Evolutionary conservation across 2,113 vertebrate species (phyloP).

Genomic region (Xyliphius kryptos): DNA sequence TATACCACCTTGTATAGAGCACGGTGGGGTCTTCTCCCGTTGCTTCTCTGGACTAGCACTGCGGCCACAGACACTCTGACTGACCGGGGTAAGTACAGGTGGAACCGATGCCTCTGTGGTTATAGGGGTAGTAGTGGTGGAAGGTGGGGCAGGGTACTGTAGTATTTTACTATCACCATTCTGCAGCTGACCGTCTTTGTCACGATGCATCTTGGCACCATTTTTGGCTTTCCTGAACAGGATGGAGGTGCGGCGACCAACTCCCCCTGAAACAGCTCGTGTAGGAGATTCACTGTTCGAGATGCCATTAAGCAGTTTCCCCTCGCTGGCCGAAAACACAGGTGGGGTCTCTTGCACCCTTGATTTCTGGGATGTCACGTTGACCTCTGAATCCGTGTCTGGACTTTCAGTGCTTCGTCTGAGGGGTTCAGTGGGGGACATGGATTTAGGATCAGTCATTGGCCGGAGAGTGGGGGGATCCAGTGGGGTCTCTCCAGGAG

Average conservation of each 20-base stretch:
- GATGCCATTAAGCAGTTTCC: conserved; percentile 63
- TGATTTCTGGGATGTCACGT: conserved; percentile 48
- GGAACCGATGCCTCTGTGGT: no score
- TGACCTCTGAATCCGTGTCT: conserved; percentile 49
- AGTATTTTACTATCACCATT: conserved; percentile 51
- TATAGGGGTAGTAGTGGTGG: conserved; percentile 17
- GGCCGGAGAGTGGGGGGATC: conserved; percentile 89
- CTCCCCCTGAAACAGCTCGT: conserved; percentile 52
- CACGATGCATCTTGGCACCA: conserved; percentile 75
- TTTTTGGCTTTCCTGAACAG: conserved; percentile 93
- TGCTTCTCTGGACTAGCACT: conserved; percentile 64
- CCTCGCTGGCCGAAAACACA: conserved; percentile 37
- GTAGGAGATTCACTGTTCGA: conserved; percentile 50
- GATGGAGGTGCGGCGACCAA: conserved; percentile 83
- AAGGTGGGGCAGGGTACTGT: conserved; percentile 41
- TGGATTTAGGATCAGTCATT: conserved; percentile 73
- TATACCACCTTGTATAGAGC: conserved; percentile 68
- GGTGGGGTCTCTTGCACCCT: conserved; percentile 53
- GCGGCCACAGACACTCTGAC: conserved; percentile 43
- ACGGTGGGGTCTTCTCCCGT: conserved; percentile 66
- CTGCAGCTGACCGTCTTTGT: conserved; percentile 67
- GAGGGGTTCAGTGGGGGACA: conserved; percentile 67
- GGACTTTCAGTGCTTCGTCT: conserved; percentile 65
- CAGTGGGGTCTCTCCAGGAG: conserved; percentile 73
- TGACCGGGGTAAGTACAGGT: conserved; percentile 35